Evolutionary conservation across 53 echinoderm and acorn worm species (phyloP).

Genomic region (Glandiceps talaboti): DNA sequence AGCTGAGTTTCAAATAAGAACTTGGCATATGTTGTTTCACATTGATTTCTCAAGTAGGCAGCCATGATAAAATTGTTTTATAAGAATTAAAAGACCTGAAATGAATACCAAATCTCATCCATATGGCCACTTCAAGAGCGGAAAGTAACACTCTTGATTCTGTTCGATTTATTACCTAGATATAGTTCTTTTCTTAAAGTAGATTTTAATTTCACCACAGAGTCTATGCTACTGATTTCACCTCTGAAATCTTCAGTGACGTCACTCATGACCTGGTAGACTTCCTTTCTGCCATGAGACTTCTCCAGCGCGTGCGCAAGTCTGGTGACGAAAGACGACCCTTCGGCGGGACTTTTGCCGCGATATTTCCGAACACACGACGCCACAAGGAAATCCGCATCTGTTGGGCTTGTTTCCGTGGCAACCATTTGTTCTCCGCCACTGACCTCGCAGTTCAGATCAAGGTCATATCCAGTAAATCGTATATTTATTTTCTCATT

Average conservation of each 20-base stretch:
- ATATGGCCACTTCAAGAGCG: too few relatives aligned
- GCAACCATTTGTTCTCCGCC: neutral
- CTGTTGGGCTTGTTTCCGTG: neutral
- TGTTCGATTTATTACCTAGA: neutral
- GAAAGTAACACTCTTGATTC: neutral
- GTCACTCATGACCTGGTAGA: neutral
- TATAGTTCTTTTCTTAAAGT: neutral
- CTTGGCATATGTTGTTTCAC: too few relatives aligned
- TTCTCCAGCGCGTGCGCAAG: neutral
- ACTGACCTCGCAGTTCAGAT: neutral
- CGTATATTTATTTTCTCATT: neutral
- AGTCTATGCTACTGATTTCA: neutral
- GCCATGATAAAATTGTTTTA: too few relatives aligned
- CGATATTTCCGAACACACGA: neutral
- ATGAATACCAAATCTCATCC: too few relatives aligned
- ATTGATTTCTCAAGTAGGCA: too few relatives aligned
- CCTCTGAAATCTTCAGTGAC: neutral
- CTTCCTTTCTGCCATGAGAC: neutral
- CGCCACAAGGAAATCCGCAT: neutral
- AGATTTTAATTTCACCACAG: neutral
- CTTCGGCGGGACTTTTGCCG: neutral
- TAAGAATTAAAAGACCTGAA: too few relatives aligned
- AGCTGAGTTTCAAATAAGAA: too few relatives aligned
- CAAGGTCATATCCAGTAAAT: neutral
- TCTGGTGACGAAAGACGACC: neutral